These are phyloP conservation scores for Lophura nycthemera DNA, from an alignment of 2,113 vertebrate species.

Conservation along the genomic window DNA sequence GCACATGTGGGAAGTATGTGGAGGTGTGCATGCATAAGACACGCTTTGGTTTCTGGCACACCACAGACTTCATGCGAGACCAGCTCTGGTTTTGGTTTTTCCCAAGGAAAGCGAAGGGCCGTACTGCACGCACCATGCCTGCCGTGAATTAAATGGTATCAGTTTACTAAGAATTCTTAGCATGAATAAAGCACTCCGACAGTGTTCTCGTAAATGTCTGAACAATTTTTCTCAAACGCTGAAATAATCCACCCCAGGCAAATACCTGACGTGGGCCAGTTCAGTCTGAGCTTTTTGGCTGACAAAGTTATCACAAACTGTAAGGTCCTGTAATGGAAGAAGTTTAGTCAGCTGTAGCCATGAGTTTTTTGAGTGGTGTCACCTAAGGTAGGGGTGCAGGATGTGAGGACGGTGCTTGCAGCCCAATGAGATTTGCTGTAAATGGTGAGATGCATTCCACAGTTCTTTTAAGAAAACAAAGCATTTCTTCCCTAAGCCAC, in stretches of 20 bases:
- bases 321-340: constrained; percentile 38
- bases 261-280: constrained; percentile 5
- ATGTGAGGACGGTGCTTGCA: not conserved
- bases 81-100: not conserved
- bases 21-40: not conserved
- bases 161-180: not conserved
- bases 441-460: not conserved
- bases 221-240: constrained; percentile 2
- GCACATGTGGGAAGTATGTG: accelerated
- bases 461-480: not conserved
- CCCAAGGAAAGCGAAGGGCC: not conserved
- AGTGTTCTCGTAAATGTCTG: constrained; percentile 45
- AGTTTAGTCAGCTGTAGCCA: not conserved
- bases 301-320: constrained; percentile 5
- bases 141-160: constrained; percentile 15
- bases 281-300: constrained; percentile 38
- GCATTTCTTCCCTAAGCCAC: not conserved
- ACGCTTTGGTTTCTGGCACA: not conserved
- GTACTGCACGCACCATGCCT: not conserved
- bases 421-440: not conserved
- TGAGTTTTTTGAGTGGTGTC: not conserved
- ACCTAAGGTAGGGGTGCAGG: not conserved
- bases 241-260: constrained; percentile 34
- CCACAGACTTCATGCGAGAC: not conserved
- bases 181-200: not conserved